These are phyloP conservation scores for Leptinotarsa juncta DNA, from an alignment of 2,888 invertebrate genomes.

Conservation along the genomic window DNA sequence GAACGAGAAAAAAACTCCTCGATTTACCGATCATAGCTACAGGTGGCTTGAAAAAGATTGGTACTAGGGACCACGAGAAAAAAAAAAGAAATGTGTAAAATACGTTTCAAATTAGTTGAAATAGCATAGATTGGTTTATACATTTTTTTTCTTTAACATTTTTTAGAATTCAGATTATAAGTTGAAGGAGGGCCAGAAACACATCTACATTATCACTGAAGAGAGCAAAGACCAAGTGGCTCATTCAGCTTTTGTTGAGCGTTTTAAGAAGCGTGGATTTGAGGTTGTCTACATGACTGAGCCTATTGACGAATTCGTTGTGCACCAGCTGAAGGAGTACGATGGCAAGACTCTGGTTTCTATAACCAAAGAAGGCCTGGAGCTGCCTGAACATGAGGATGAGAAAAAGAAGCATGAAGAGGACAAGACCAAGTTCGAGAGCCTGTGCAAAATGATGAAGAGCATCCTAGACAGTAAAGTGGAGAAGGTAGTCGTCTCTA, in stretches of 20 bases:
- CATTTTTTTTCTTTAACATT: too few species aligned
- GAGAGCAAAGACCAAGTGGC: slow-evolving; percentile 93
- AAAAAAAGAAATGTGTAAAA: too few species aligned
- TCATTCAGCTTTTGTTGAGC: slow-evolving; percentile 97
- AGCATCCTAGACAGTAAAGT: slow-evolving; percentile 98
- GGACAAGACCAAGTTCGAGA: slow-evolving; percentile 81
- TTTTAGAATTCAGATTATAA: too few species aligned
- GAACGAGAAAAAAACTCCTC: too few species aligned
- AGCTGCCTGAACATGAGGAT: slow-evolving; percentile 96
- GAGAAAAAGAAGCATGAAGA: slow-evolving; percentile 98
- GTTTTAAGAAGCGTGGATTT: slow-evolving; percentile 96
- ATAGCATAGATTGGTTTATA: too few species aligned
- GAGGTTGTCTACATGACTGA: slow-evolving; percentile 99
- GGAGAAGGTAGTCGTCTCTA: slow-evolving; percentile 95
- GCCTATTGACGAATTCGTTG: slow-evolving; percentile 99
- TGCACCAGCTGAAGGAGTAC: slow-evolving; percentile 98
- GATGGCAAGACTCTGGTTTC: slow-evolving; percentile 96
- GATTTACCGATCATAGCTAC: too few species aligned
- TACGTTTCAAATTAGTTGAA: too few species aligned
- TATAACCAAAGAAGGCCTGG: slow-evolving; percentile 97
- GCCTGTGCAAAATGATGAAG: slow-evolving; percentile 91
- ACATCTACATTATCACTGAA: slow-evolving; percentile 98
- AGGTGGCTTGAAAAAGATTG: too few species aligned
- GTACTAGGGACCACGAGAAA: too few species aligned
- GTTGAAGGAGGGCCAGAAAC: slow-evolving; percentile 99